Base-by-base conservation (phyloP, 2,888 invertebrate genomes). In the Nephrotoma guestfalica region DNA sequence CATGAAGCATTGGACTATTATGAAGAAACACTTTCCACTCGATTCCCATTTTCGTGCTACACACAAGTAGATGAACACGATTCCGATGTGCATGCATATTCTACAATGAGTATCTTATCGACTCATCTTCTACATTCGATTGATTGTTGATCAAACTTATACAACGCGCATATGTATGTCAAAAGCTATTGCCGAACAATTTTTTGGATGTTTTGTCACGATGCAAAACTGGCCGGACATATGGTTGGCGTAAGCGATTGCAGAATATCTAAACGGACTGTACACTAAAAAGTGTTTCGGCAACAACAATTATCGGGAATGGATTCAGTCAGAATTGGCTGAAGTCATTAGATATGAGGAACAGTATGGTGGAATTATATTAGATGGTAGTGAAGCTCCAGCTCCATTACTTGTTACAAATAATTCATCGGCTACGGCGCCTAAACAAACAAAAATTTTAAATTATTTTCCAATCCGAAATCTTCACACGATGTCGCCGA, bases 241-340 rank as follows among this genome's bases (percentile, higher is more conserved):
- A 88, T 99, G 99, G 99, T 92, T 99, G 18, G 96, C 97, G 3
- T 97, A 97, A 90, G 98, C 97, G 1, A 97, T 98, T 89, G 96
- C 97, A 0, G 96, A 96, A 88, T 98, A 98, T 90, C 91, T 99
- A 57, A 96, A 97, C 88, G 97, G 97, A 3, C 92, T 99, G 57
- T 99, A 98, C 91, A 95, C 97, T 0, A 98, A 98, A 90, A 98
- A 98, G 90, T 97, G 97, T 90, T 99, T 99, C 91, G 99, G 99
- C 0, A 98, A 98, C 90, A 99, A 99, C 91, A 98, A 98, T 90
- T 99, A 99, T 90, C 93, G 97, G 89, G 97, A 97, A 90, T 92
- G 91, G 91, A 89, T 91, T 15, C 91, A 91, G 88, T 89, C 89
- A 4, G 92, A 92, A 88, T 87, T 92, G 57, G 90, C 90, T 0